Evolutionary conservation across 2,888 invertebrate species (phyloP).

Genomic region (Cheilosia scutellata): DNA sequence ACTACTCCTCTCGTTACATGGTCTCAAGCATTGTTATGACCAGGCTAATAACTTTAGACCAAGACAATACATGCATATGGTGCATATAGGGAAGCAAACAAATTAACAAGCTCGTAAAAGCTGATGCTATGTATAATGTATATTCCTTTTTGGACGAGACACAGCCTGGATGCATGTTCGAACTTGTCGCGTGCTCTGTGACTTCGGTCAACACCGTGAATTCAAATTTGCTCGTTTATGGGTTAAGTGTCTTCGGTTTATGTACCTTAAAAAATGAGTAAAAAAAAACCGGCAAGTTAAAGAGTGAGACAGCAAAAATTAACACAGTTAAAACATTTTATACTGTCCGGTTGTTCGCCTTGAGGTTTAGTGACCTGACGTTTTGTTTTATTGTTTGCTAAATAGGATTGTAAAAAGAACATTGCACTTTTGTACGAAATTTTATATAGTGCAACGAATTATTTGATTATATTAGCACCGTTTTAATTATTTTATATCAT

Average conservation of each 20-base stretch:
- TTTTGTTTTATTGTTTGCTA: constrained; percentile 15
- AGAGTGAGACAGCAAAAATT: not conserved
- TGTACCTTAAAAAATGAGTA: not conserved
- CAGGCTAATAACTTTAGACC: constrained; percentile 10
- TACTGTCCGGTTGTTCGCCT: constrained; percentile 46
- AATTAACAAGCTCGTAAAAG: constrained; percentile 49
- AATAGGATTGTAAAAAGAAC: not conserved
- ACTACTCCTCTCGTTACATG: not conserved
- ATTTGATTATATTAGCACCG: no score
- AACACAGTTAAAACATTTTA: constrained; percentile 54
- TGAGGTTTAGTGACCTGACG: constrained; percentile 60
- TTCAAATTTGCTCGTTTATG: constrained; percentile 56
- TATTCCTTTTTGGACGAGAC: constrained; percentile 23
- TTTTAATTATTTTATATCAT: no score
- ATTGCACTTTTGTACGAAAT: not conserved
- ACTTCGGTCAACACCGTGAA: constrained; percentile 35
- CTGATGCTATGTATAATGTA: no score
- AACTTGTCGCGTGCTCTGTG: constrained; percentile 55
- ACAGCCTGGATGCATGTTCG: constrained; percentile 22
- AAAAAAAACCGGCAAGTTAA: not conserved
- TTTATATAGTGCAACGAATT: no score
- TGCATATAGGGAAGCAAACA: not conserved
- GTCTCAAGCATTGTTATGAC: constrained; percentile 20
- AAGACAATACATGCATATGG: constrained; percentile 21
- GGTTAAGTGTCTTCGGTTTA: constrained; percentile 42